A percentile compares a stretch with the other conserved stretches of the same genome.
These are phyloP conservation scores for Notothenia coriiceps DNA, from an alignment of 2,113 vertebrate genomes.

Conservation along the genomic window DNA sequence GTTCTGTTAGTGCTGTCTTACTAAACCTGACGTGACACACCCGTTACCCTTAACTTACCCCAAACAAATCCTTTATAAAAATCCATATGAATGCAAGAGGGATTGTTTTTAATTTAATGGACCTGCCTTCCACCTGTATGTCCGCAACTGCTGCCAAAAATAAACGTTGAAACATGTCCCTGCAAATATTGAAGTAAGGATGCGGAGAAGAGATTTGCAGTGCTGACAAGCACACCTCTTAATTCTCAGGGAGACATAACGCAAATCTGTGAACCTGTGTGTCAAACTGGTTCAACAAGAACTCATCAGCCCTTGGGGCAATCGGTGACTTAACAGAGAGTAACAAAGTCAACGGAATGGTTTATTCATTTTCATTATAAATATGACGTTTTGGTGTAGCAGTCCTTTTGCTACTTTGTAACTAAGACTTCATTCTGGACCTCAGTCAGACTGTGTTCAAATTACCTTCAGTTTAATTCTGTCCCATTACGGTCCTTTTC, in stretches of 20 bases:
- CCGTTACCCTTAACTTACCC: background rate
- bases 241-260: constrained; percentile 7
- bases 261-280: constrained; percentile 5
- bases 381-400: background rate
- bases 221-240: background rate
- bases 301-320: background rate
- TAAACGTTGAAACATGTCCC: background rate
- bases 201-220: background rate
- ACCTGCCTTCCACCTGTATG: background rate
- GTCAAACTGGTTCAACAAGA: constrained; percentile 22
- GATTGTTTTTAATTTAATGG: constrained; percentile 27
- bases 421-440: too few species aligned
- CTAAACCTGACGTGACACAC: background rate
- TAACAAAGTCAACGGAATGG: background rate
- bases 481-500: background rate
- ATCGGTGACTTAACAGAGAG: background rate
- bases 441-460: background rate
- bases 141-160: background rate
- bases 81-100: background rate
- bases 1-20: background rate
- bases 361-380: background rate
- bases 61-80: background rate
- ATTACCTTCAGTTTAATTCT: background rate
- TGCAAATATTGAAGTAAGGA: background rate
- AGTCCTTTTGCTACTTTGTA: too few species aligned